These are phyloP conservation scores for Lepidocyrtinus sp. DNA, from an alignment of 2,888 invertebrate species.

Conservation along the genomic window DNA sequence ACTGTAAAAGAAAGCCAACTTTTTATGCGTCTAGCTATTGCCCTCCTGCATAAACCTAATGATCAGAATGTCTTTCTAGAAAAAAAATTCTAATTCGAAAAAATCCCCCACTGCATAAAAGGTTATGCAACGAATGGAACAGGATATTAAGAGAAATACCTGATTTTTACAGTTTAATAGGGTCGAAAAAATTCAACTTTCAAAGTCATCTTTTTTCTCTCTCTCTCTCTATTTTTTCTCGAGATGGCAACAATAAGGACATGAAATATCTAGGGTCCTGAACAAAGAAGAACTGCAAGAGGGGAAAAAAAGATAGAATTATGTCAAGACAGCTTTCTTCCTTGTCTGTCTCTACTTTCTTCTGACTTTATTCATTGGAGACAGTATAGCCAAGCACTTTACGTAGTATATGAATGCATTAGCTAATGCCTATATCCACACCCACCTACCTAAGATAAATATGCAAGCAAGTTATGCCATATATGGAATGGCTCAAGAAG, in stretches of 20 bases:
- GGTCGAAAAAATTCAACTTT: background rate
- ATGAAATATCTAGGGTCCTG: constrained; percentile 20
- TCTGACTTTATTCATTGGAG: constrained; percentile 16
- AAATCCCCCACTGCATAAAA: background rate
- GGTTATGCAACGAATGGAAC: too few relatives aligned
- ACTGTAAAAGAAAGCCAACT: background rate
- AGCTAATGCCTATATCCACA: constrained; percentile 15
- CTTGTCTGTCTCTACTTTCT: constrained; percentile 31
- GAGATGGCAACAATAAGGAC: constrained; percentile 17
- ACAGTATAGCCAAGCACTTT: background rate
- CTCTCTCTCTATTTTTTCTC: background rate
- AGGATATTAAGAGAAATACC: background rate
- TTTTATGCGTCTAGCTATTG: constrained; percentile 1
- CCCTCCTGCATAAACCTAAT: too few relatives aligned
- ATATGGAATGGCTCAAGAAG: background rate
- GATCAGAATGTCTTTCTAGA: constrained; percentile 2
- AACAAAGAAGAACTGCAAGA: constrained; percentile 13
- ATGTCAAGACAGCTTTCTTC: constrained; percentile 34
- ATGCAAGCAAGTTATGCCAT: background rate
- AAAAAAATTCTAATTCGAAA: background rate
- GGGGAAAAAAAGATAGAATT: constrained; percentile 5
- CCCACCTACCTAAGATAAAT: constrained; percentile 4
- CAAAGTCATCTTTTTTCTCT: background rate
- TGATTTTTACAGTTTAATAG: constrained; percentile 6
- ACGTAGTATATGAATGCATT: background rate